Conservation (phyloP, 2,888 invertebrate species). For the Epinotia nisella region DNA sequence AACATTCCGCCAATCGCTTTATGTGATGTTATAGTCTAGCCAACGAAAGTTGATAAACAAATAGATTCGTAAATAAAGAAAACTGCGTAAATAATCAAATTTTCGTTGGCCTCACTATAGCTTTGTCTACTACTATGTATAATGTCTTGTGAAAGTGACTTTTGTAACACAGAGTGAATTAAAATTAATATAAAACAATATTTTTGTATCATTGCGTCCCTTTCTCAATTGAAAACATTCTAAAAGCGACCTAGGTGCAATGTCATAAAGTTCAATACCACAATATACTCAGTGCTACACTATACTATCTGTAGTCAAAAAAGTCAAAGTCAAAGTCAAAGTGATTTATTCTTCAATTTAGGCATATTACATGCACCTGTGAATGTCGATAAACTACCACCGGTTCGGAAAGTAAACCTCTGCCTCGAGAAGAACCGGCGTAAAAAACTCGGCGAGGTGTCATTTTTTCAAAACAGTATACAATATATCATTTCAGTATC, state of each 20-base stretch:
- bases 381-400: no score
- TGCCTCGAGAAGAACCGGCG: no score
- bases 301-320: no score
- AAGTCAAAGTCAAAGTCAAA: no score
- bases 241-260: not conserved
- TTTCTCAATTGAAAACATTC: not conserved
- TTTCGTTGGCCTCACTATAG: conserved; percentile 7
- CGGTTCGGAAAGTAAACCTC: no score
- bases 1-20: conserved; percentile 30
- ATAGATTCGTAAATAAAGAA: not conserved
- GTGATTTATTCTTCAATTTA: no score
- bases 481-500: no score
- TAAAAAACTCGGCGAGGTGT: no score
- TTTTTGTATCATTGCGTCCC: conserved; percentile 25
- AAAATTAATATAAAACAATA: not conserved
- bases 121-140: conserved; percentile 22
- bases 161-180: conserved; percentile 6
- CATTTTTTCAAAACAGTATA: no score
- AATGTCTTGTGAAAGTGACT: conserved; percentile 20
- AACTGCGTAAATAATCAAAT: not conserved
- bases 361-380: no score
- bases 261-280: no score
- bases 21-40: conserved; percentile 11
- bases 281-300: no score
- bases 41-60: not conserved